Conservation (phyloP, 2,113 vertebrate genomes). For the Daubentonia madagascariensis region DNA sequence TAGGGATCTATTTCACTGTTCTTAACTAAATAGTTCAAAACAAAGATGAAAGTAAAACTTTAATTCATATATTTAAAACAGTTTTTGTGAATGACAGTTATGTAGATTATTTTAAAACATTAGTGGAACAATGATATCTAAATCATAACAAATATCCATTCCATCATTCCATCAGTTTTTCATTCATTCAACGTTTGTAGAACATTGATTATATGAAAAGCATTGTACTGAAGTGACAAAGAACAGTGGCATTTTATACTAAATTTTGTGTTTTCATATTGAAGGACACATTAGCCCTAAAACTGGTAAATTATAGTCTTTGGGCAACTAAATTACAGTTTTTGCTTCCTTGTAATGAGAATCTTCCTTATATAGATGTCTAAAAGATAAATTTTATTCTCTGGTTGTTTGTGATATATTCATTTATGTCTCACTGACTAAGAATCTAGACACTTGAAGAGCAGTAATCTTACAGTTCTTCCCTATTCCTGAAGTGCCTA, state of each 20-base stretch:
- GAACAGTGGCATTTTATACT: neutral
- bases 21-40: neutral
- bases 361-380: neutral
- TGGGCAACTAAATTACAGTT: neutral
- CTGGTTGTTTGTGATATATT: neutral
- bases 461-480: neutral
- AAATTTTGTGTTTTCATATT: neutral
- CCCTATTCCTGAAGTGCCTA: neutral
- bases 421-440: neutral
- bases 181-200: neutral
- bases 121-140: neutral
- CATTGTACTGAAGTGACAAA: neutral
- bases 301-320: neutral
- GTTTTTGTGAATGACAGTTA: neutral
- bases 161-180: neutral
- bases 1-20: neutral
- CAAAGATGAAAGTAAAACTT: neutral
- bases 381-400: neutral
- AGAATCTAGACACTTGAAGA: neutral
- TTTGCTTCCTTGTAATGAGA: neutral
- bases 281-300: neutral
- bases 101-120: neutral
- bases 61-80: neutral
- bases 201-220: neutral
- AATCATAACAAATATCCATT: neutral